Evolutionary conservation across 2,888 invertebrate species (phyloP).

Genomic region (Erebia ligea): DNA sequence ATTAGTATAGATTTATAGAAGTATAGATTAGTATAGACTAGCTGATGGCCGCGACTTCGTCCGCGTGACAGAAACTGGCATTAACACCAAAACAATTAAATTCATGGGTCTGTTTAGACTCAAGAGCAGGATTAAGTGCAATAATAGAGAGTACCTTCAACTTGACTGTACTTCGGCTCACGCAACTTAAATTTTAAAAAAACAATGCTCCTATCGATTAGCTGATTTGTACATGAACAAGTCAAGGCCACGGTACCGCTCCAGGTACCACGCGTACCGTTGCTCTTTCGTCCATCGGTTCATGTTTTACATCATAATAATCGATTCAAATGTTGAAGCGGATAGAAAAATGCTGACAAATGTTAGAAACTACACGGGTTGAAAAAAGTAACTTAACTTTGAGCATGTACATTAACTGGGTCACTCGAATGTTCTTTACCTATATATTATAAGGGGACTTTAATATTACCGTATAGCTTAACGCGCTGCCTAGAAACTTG

Average conservation of each 20-base stretch:
- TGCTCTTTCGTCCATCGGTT: constrained; percentile 41
- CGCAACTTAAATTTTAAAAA: constrained; percentile 51
- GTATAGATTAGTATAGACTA: too few relatives aligned
- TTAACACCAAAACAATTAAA: neutral
- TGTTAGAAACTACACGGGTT: neutral
- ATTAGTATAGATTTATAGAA: too few relatives aligned
- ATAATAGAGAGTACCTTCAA: constrained; percentile 5
- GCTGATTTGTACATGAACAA: constrained; percentile 61
- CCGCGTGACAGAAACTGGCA: neutral
- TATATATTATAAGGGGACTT: too few relatives aligned
- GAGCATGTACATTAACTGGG: too few relatives aligned
- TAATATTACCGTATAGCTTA: too few relatives aligned
- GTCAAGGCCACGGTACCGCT: constrained; percentile 76
- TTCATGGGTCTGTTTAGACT: too few relatives aligned
- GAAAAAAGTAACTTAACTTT: neutral
- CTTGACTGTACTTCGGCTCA: constrained; percentile 4
- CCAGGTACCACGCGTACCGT: constrained; percentile 72
- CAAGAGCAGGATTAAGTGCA: too few relatives aligned
- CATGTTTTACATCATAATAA: constrained; percentile 30
- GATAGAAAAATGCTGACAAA: constrained; percentile 10
- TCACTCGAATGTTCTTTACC: too few relatives aligned
- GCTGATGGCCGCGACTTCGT: too few relatives aligned
- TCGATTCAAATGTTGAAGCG: constrained; percentile 28
- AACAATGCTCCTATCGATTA: constrained; percentile 67
- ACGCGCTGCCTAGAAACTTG: too few relatives aligned